Evolutionary conservation across 2,888 invertebrate genomes (phyloP).

Genomic region (Philonicus albiceps): DNA sequence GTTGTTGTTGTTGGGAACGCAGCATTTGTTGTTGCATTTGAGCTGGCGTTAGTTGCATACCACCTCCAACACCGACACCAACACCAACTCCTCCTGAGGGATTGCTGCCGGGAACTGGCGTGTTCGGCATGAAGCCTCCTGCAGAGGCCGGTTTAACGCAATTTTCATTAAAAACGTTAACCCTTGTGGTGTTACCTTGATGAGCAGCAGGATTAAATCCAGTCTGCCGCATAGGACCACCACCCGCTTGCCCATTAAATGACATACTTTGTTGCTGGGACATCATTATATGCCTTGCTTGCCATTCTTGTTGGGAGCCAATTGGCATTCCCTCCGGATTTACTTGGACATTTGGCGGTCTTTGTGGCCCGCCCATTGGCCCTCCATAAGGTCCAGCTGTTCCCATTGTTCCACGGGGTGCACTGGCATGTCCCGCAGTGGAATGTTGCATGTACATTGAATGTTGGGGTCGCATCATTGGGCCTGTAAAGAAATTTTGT

Average conservation of each 20-base stretch:
- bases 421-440: conserved; percentile 55
- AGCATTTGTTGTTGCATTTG: conserved; percentile 67
- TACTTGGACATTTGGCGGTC: conserved; percentile 69
- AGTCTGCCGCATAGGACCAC: conserved; percentile 59
- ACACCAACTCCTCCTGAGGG: conserved; percentile 50
- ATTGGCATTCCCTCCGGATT: conserved; percentile 68
- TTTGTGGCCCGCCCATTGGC: conserved; percentile 61
- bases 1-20: conserved; percentile 64
- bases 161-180: not conserved
- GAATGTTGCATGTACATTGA: conserved; percentile 67
- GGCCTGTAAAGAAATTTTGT: conserved; percentile 62
- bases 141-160: conserved; percentile 8
- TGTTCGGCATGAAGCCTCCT: conserved; percentile 60
- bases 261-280: conserved; percentile 63
- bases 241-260: conserved; percentile 53
- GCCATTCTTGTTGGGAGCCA: conserved; percentile 61
- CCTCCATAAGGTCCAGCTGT: conserved; percentile 56
- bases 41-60: conserved; percentile 60
- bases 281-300: conserved; percentile 63
- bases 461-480: conserved; percentile 74
- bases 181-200: conserved; percentile 45
- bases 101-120: conserved; percentile 50
- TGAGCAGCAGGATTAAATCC: conserved; percentile 58
- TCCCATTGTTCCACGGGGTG: conserved; percentile 57
- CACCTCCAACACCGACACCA: conserved; percentile 49